Evolutionary conservation across 2,888 invertebrate genomes (phyloP), one percentile per base, ranked within the genome.

Genomic region (Pachymerium ferrugineum): DNA sequence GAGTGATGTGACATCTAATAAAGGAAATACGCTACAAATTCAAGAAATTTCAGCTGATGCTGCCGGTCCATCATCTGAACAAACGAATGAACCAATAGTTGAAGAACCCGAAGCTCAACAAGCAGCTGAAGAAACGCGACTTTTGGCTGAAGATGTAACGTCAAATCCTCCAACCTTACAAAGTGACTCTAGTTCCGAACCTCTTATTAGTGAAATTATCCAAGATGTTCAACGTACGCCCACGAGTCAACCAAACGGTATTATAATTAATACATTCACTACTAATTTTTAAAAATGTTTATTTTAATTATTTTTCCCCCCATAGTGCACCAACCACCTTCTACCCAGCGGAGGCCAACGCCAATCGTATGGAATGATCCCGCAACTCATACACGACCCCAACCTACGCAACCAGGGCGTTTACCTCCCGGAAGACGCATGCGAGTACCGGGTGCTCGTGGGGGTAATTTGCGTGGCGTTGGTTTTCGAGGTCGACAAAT

Each of bases 231-330:
- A 19, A 29, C 31, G 30, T 29, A 28, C 30, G 16, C 19, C 28
- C 29, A 68, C 68, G 4, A 47, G 47, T 47, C 47, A 47, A 68
- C n/a, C n/a, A n/a, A n/a, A n/a, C n/a, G n/a, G n/a, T n/a, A n/a
- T n/a, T n/a, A n/a, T n/a, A n/a, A n/a, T n/a, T n/a, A n/a, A n/a
- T n/a, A n/a, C n/a, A n/a, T n/a, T n/a, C n/a, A n/a, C n/a, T n/a
- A n/a, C n/a, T n/a, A n/a, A n/a, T n/a, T n/a, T n/a, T n/a, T n/a
- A n/a, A n/a, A n/a, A n/a, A n/a, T n/a, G n/a, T n/a, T n/a, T n/a
- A 16, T 47, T 47, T 16, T 16, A 47, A n/a, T 16, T 47, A n/a
- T n/a, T n/a, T n/a, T n/a, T n/a, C n/a, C n/a, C n/a, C n/a, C n/a
- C n/a, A n/a, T n/a, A n/a, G n/a, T n/a, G n/a, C n/a, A n/a, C n/a